A percentile compares a stretch with the other conserved stretches of the same genome.
Conservation (phyloP, 2,797 vertebrate species). For the Gobionotothen gibberifrons region DNA sequence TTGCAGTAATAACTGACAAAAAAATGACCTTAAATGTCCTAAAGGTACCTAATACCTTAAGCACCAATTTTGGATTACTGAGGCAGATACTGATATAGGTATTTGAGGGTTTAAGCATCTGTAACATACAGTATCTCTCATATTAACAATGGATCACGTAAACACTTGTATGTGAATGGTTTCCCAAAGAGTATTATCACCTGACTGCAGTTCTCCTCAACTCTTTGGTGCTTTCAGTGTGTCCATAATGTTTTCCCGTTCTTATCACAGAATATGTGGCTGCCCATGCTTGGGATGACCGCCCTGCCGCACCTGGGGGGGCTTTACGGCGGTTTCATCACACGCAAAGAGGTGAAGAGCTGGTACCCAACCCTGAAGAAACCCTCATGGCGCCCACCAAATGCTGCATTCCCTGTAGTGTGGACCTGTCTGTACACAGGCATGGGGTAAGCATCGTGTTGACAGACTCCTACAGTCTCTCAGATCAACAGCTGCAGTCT, state of each 20-base stretch:
- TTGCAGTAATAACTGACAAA: background rate
- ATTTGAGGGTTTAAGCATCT: background rate
- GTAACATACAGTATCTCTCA: background rate
- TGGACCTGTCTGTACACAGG: slow-evolving; percentile 86
- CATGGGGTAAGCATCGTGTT: slow-evolving; percentile 81
- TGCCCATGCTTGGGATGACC: slow-evolving; percentile 81
- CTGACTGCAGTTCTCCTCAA: background rate
- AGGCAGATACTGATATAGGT: no score
- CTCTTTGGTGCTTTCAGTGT: background rate
- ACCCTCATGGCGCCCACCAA: slow-evolving; percentile 87
- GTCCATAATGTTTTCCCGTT: background rate
- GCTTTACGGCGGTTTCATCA: slow-evolving; percentile 74
- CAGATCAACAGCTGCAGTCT: background rate
- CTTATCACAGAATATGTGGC: slow-evolving; percentile 74
- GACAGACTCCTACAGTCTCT: background rate
- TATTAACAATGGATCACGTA: background rate
- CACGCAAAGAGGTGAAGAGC: slow-evolving; percentile 80
- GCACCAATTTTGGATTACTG: background rate
- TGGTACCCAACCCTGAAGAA: slow-evolving; percentile 84
- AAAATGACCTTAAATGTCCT: background rate
- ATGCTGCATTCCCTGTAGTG: slow-evolving; percentile 81
- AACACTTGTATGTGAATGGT: background rate
- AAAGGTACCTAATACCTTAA: background rate
- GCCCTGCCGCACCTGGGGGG: slow-evolving; percentile 85
- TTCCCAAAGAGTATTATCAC: background rate